Conservation (phyloP, 2,113 vertebrate genomes). For the Hipposideros armiger region DNA sequence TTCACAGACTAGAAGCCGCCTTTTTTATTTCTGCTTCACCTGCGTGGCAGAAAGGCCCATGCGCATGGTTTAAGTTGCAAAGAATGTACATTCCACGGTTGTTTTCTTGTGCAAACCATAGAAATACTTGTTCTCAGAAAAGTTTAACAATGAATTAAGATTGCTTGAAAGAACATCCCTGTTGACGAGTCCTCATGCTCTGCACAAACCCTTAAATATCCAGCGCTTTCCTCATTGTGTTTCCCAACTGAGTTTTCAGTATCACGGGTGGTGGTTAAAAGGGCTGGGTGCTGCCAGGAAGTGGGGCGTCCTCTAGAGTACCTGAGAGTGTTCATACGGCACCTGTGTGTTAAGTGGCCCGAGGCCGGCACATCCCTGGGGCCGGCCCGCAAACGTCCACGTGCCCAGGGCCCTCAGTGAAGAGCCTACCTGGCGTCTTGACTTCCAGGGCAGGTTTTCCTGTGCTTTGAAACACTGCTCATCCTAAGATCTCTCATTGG, state of each 20-base stretch:
- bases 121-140: background rate
- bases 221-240: background rate
- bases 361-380: accelerated
- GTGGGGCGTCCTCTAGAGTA: background rate
- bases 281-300: background rate
- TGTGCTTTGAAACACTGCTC: background rate
- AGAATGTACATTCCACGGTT: background rate
- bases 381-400: background rate
- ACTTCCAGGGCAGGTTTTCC: accelerated
- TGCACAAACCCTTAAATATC: background rate
- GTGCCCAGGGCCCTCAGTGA: accelerated
- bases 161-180: background rate
- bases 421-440: accelerated
- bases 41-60: accelerated
- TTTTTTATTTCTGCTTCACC: background rate
- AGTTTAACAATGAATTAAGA: background rate
- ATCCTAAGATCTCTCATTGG: too few relatives aligned
- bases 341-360: background rate
- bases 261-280: background rate
- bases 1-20: accelerated
- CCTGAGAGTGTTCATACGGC: accelerated
- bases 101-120: background rate
- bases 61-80: background rate
- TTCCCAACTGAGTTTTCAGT: background rate
- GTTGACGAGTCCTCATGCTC: background rate